Evolutionary conservation across 2,113 vertebrate species (phyloP).

Genomic region (Hucho hucho): DNA sequence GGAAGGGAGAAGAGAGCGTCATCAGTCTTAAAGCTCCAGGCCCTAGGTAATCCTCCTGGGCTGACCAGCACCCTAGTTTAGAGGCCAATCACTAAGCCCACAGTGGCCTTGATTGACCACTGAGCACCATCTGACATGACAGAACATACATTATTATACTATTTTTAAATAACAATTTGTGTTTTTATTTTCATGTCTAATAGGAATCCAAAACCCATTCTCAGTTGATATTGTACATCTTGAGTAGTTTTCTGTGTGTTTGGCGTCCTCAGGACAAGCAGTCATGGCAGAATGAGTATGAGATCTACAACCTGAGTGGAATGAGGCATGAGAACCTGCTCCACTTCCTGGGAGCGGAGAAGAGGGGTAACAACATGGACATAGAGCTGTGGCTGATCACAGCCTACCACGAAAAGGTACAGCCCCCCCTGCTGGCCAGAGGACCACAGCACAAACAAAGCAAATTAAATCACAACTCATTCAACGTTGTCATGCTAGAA

Average conservation of each 20-base stretch:
- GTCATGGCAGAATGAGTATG: constrained; percentile 98
- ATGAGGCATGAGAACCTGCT: constrained; percentile 98
- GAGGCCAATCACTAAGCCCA: constrained; percentile 19
- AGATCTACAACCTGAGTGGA: constrained; percentile 91
- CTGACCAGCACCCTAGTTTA: constrained; percentile 14
- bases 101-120: constrained; percentile 21
- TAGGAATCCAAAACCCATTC: neutral
- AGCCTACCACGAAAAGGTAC: constrained; percentile 93
- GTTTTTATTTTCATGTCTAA: neutral
- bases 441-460: neutral
- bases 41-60: constrained; percentile 4
- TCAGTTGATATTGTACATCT: neutral
- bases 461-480: neutral
- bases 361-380: constrained; percentile 91
- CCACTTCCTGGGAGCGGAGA: constrained; percentile 95
- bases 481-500: neutral
- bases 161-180: neutral
- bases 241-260: neutral
- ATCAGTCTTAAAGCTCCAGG: constrained; percentile 20
- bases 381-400: constrained; percentile 97
- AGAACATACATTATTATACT: neutral
- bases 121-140: neutral
- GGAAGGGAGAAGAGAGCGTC: neutral
- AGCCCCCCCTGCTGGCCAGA: neutral
- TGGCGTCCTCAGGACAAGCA: constrained; percentile 84